A percentile compares a stretch with the other conserved stretches of the same genome.
Conservation (phyloP, 2,797 vertebrate genomes). For the Cephalopachus bancanus region DNA sequence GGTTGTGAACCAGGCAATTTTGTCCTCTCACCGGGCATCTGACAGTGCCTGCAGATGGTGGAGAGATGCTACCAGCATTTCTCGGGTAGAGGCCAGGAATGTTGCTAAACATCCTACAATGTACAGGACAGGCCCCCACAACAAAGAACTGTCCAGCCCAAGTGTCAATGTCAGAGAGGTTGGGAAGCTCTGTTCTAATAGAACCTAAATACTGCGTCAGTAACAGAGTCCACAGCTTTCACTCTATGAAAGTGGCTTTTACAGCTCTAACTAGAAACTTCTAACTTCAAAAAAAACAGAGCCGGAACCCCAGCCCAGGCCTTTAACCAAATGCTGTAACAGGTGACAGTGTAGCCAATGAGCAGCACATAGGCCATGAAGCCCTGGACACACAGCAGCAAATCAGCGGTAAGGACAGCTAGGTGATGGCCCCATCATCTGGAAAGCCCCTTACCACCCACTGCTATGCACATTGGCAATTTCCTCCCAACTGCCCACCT, state of each 20-base stretch:
- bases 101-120: not conserved
- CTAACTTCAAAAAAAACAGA: slow-evolving; percentile 45
- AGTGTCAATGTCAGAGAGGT: not conserved
- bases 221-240: not conserved
- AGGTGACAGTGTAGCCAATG: rapidly evolving
- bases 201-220: not conserved
- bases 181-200: not conserved
- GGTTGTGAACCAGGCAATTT: not conserved
- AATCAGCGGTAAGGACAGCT: not conserved
- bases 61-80: not conserved
- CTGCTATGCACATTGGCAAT: not conserved
- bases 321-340: not conserved
- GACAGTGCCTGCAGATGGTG: not conserved
- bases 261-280: not conserved
- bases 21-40: not conserved
- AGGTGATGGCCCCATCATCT: not conserved
- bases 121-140: not conserved
- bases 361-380: not conserved
- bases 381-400: not conserved
- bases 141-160: not conserved
- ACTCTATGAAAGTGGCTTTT: not conserved
- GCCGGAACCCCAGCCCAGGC: not conserved
- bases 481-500: not conserved
- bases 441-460: slow-evolving; percentile 16
- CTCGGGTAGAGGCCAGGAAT: not conserved